Evolutionary conservation across 2,888 invertebrate genomes (phyloP), one percentile per base, ranked within the genome.

Genomic region (Trachelus stipa): DNA sequence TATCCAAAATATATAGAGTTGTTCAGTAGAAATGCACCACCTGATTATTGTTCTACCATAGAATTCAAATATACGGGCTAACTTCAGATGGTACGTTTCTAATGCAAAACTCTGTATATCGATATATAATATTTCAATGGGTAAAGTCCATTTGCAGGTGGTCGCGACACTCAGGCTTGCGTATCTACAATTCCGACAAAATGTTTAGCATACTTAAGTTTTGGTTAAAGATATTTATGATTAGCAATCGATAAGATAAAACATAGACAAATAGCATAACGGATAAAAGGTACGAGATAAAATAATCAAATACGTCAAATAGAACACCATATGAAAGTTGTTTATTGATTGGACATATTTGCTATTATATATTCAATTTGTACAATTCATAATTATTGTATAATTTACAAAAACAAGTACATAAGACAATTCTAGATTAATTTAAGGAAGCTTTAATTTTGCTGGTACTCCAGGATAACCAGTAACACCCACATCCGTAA

Each of bases 401-500:
- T 56, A 56, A 6, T 56, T 23, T 1, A 9, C 2, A 23, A 23
- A 56, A 56, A 23, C 35, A 35, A 23, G 37, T 37, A 56, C 4
- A 23, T 56, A 56, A 23, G 9, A 23, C 9, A 23, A 3, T 56
- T 56, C 56, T 23, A 23, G 9, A 56, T 23, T 56, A 6, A 56
- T 56, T 71, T 71, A 71, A 34, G 9, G 31, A 11, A 71, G 71
- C n/a, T 35, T 23, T 33, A 75, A 37, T 68, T 37, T 75, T 12
- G 40, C 75, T 56, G 75, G 34, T 12, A 68, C 75, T 56, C 75
- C 56, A 30, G 78, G 78, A 31, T 34, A 34, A 30, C 78, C 78
- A 78, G 76, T 75, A 37, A 35, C 75, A 31, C 76, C 78, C 0
- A 78, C 56, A 15, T 75, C 76, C 6, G 78, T 78, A 76, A 78